Evolutionary conservation across 2,888 invertebrate species (phyloP), one percentile per base, ranked within the genome.

Genomic region (Masnerella sp.): DNA sequence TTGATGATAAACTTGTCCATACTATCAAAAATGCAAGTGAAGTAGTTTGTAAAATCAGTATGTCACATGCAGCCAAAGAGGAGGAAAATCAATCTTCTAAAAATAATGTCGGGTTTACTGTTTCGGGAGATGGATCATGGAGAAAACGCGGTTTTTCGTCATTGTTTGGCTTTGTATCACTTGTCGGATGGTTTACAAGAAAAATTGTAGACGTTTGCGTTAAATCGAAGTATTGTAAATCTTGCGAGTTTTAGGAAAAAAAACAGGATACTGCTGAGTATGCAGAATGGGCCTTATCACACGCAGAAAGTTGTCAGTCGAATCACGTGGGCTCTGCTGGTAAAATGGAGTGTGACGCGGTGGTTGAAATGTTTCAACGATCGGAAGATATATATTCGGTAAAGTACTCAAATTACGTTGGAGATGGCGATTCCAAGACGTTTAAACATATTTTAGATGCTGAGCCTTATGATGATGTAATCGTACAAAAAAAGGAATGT

Each of bases 101-200:
- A 49, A 45, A 45, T 18, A 40, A 61, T 47, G 15, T 67, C 25
- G 14, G 34, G 64, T 22, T 14, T 59, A n/a, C 38, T 17, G 77
- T 76, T n/a, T 74, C 68, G 0, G 74, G 74, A 4, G 75, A 76
- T 15, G 75, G 72, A 28, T 56, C 73, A n/a, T 72, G 74, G 73
- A 12, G 7, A 25, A 43, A 43, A 14, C 43, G 22, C 15, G 42
- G 42, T 9, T 47, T 47, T 30, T 28, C 47, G 4, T 51, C 52
- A 14, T 40, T 54, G 28, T 38, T 54, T 8, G 52, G 38, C 1
- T 14, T 51, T 18, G 36, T 9, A 30, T 22, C 11, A 28, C 51
- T 76, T 14, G 75, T 77, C 34, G 73, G 70, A 1, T 71, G 61
- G 58, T 65, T n/a, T 12, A 68, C 69, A 47, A 62, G 71, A 2